Evolutionary conservation across 2,888 invertebrate genomes (phyloP), one percentile per base, ranked within the genome.

Genomic region (Amphipyra tragopoginis): DNA sequence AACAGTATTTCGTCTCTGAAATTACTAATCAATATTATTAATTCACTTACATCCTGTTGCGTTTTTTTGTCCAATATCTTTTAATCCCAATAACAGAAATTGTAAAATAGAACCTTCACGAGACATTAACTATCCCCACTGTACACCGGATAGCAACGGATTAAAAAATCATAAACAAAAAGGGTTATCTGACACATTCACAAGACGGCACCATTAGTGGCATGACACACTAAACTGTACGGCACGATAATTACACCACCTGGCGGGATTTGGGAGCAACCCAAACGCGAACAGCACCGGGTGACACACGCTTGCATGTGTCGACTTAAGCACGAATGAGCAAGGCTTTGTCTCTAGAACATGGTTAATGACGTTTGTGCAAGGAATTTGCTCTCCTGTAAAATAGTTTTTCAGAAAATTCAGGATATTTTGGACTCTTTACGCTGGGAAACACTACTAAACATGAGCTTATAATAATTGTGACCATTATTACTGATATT

Each of bases 251-350:
- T 47, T 21, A 51, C 51, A 54, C 52, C 67, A 67, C 57, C 73
- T 72, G 71, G 44, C 29, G 48, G 49, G 52, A 43, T 44, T 58
- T 59, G 34, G 13, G 11, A 7, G 39, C 42, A 11, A 42, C 29
- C 13, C 51, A 7, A 34, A 39, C 73, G 34, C 33, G 21, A n/a
- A 33, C 47, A 21, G 4, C 34, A 29, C 58, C 55, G 48, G 47
- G 47, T 26, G 45, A 36, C 49, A 33, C 21, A 34, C 66, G 74
- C 48, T 39, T 39, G 50, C 50, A 49, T 65, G 57, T 61, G 73
- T 55, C 69, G 68, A 70, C 69, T 70, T 67, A 73, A 52, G 49
- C 69, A 45, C 69, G 68, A 68, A 45, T 55, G 69, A 52, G 67
- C 68, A 61, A 48, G 68, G 55, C 73, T 70, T 69, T 55, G 52